A percentile compares a stretch with the other conserved stretches of the same genome.
phyloP scores from a whole-genome alignment of 2,113 vertebrate species.

The Theristicus caerulescens region DNA sequence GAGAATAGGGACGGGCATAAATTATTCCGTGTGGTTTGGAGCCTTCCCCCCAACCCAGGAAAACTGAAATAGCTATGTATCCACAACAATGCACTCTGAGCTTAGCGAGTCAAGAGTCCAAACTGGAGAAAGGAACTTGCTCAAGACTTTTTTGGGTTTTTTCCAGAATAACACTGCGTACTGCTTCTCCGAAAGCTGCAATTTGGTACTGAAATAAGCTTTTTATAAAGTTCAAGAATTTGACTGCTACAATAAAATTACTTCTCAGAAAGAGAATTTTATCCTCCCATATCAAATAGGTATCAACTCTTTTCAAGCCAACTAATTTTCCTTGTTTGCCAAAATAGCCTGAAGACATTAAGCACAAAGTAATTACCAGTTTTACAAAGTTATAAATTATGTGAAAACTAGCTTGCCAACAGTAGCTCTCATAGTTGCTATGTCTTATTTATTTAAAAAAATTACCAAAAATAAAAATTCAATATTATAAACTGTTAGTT shows the following conservation, averaged over 20 bases:
- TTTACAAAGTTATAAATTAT: not conserved
- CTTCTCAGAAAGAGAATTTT: not conserved
- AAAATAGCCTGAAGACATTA: not conserved
- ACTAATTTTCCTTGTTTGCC: not conserved
- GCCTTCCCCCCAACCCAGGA: not conserved
- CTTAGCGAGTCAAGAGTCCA: not conserved
- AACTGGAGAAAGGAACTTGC: not conserved
- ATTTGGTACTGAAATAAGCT: not conserved
- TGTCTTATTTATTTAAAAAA: not conserved
- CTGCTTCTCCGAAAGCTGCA: not conserved
- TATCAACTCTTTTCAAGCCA: not conserved
- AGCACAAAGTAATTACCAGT: not conserved
- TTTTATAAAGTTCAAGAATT: not conserved
- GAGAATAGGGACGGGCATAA: not conserved
- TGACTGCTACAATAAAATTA: not conserved
- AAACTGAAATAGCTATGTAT: not conserved
- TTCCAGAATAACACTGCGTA: not conserved
- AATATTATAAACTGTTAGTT: not conserved
- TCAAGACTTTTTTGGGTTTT: not conserved
- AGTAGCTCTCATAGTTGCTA: not conserved
- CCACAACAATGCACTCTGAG: not conserved
- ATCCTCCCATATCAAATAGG: not conserved
- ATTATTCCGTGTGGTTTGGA: not conserved
- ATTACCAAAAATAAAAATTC: not conserved
- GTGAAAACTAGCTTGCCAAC: not conserved